These are phyloP conservation scores for Adelges cooleyi DNA, from an alignment of 1,140 invertebrate species.

Conservation along the genomic window DNA sequence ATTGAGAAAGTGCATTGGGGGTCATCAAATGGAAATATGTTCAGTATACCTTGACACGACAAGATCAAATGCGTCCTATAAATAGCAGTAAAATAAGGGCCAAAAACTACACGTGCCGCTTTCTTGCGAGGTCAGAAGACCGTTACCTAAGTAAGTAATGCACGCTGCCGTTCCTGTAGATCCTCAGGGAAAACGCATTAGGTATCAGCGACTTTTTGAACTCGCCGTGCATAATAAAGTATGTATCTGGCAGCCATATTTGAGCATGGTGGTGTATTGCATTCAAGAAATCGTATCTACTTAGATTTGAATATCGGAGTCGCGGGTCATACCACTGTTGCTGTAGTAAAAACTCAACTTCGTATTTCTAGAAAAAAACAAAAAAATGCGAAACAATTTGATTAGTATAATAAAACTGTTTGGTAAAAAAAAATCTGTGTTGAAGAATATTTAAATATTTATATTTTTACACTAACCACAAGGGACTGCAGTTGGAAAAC, in stretches of 20 bases:
- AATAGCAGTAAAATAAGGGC: too few relatives aligned
- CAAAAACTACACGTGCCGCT: too few relatives aligned
- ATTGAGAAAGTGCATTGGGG: conserved; percentile 86
- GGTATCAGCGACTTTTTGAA: conserved; percentile 85
- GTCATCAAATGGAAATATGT: conserved; percentile 92
- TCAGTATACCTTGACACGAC: conserved; percentile 80
- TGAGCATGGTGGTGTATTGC: conserved; percentile 80
- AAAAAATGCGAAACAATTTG: too few relatives aligned
- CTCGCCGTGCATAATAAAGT: conserved; percentile 90
- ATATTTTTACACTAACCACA: too few relatives aligned
- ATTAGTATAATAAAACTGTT: too few relatives aligned
- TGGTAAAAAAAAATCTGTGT: too few relatives aligned
- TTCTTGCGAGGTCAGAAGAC: background rate
- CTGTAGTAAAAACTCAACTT: conserved; percentile 81
- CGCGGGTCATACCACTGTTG: conserved; percentile 84
- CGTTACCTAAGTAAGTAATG: conserved; percentile 78
- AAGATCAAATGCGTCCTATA: conserved; percentile 72
- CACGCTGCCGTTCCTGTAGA: conserved; percentile 82
- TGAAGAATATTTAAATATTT: too few relatives aligned
- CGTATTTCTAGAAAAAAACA: conserved; percentile 71
- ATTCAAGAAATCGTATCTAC: conserved; percentile 73
- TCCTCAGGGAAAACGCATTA: conserved; percentile 77
- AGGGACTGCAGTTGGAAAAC: too few relatives aligned
- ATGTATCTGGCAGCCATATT: conserved; percentile 85
- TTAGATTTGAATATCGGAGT: conserved; percentile 70